phyloP scores from a whole-genome alignment of 2,888 invertebrate species.

The Cactoblastis cactorum region DNA sequence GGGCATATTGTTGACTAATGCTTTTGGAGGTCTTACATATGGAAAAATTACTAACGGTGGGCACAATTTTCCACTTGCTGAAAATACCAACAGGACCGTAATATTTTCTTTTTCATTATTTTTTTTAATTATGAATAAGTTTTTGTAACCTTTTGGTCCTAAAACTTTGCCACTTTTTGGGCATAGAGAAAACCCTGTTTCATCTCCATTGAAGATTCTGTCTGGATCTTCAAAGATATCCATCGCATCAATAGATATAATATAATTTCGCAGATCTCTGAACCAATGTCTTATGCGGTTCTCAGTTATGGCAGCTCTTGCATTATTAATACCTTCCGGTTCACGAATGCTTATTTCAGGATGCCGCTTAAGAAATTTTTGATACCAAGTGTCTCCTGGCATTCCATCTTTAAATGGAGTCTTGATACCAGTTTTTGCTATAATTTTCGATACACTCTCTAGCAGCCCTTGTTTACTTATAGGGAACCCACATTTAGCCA shows the following conservation, averaged over 20 bases:
- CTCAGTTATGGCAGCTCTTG: constrained; percentile 21
- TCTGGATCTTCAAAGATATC: constrained; percentile 15
- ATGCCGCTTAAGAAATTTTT: constrained; percentile 21
- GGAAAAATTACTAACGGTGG: neutral
- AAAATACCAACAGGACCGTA: constrained; percentile 19
- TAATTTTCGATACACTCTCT: constrained; percentile 29
- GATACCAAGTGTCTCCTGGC: constrained; percentile 22
- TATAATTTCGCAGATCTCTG: constrained; percentile 3
- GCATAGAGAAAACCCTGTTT: constrained; percentile 27
- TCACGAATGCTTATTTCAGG: constrained; percentile 18
- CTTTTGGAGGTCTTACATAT: neutral
- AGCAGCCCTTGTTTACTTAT: constrained; percentile 31
- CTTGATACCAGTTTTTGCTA: constrained; percentile 12
- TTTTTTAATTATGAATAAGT: constrained; percentile 16
- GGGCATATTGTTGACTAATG: constrained; percentile 1
- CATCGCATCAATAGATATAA: neutral
- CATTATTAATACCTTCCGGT: constrained; percentile 24
- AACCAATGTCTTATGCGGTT: neutral
- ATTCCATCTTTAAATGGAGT: constrained; percentile 22
- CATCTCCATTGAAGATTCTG: constrained; percentile 28
- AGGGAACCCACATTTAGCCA: constrained; percentile 36
- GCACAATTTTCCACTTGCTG: constrained; percentile 18
- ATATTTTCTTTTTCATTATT: constrained; percentile 16
- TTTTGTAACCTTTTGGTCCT: constrained; percentile 20
- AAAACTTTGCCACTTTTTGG: constrained; percentile 28